A percentile compares a stretch with the other conserved stretches of the same genome.
phyloP scores from a whole-genome alignment of 1,140 invertebrate species.

The Ceratoteleas bidentatus region DNA sequence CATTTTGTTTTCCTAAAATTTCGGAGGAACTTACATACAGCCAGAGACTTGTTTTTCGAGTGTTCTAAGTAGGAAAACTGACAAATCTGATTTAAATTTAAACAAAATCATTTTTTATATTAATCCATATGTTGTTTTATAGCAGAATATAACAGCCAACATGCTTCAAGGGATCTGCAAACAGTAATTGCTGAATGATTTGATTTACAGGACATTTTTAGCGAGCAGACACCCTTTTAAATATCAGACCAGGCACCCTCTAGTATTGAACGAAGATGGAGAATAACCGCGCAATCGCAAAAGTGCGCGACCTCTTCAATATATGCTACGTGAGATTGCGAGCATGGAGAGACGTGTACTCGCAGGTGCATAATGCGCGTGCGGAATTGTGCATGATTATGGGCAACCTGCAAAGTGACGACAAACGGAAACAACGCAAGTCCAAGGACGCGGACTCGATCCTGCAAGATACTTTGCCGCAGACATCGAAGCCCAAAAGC shows the following conservation, averaged over 20 bases:
- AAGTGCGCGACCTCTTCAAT: conserved; percentile 69
- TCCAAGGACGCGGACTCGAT: conserved; percentile 60
- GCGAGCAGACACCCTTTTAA: conserved; percentile 3
- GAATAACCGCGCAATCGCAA: conserved; percentile 73
- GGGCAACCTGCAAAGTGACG: conserved; percentile 78
- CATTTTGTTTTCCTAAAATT: too few relatives aligned
- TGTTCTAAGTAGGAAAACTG: too few relatives aligned
- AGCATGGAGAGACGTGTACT: conserved; percentile 49
- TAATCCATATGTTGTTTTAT: too few relatives aligned
- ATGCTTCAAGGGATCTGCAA: too few relatives aligned
- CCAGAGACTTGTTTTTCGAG: too few relatives aligned
- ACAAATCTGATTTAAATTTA: too few relatives aligned
- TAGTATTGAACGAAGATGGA: conserved; percentile 62
- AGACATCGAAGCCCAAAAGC: conserved; percentile 25
- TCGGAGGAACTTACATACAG: too few relatives aligned
- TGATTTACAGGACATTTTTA: too few relatives aligned
- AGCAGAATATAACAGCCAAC: too few relatives aligned
- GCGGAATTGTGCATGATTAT: conserved; percentile 51
- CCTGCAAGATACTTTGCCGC: conserved; percentile 18
- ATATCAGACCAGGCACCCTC: conserved; percentile 36
- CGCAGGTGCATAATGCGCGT: conserved; percentile 33
- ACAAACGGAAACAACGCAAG: conserved; percentile 70
- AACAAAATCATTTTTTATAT: too few relatives aligned
- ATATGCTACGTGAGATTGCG: conserved; percentile 66
- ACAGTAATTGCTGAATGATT: too few relatives aligned